Evolutionary conservation across 1,140 invertebrate species (phyloP), one percentile per base, ranked within the genome.

Genomic region (Portunus trituberculatus): DNA sequence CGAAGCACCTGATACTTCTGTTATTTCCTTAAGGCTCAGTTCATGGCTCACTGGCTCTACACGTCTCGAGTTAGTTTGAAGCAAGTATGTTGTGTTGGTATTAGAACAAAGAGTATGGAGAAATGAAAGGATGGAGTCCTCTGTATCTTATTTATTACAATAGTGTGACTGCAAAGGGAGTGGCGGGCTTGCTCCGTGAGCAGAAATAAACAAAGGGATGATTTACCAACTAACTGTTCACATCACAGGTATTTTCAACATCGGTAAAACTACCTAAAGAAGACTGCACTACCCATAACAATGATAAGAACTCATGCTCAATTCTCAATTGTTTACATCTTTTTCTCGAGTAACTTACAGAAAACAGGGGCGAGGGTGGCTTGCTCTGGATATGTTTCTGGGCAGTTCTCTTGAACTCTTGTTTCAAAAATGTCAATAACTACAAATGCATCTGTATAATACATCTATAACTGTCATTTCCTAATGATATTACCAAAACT

Each of bases 101-200:
- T 39, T 39, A 6, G 12, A 46, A 12, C 12, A 31, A 7, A n/a
- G 32, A 16, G 14, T 20, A 39, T 45, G 4, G 32, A 48, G 48
- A 92, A 29, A 52, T 25, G 28, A 59, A 95, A 87, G 7, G 4
- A n/a, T 31, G 12, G 25, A n/a, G n/a, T 92, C 91, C 45, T 92
- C 91, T 95, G 91, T 92, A 88, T 95, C 91, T 95, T 95, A 95
- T 95, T 95, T 95, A 95, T 95, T 95, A 95, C 94, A 95, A 95
- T 95, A 95, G 94, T 92, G 94, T 95, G 94, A 95, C 94, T 95
- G 94, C 90, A 95, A 95, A 95, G 94, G 94, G 94, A 95, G 91
- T 92, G 94, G 91, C 91, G 90, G 86, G 94, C 45, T 92, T 93
- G 89, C 91, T 95, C 91, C 29, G 94, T 83, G 94, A 92, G 94